Evolutionary conservation across 1,140 invertebrate genomes (phyloP).

Genomic region (Tetramorium simillimum): DNA sequence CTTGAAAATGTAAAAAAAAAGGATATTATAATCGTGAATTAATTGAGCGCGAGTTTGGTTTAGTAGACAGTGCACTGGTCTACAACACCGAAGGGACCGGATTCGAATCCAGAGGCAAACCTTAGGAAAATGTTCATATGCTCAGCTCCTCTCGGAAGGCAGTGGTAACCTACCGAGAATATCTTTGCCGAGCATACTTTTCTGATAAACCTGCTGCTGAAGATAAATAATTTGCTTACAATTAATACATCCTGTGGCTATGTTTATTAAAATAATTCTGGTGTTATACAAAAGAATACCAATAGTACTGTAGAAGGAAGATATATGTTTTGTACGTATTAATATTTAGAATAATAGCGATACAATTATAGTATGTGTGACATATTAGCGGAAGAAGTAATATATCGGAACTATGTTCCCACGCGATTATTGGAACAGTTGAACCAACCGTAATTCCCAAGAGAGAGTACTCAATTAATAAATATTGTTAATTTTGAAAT

Average conservation of each 20-base stretch:
- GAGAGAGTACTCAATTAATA: background rate
- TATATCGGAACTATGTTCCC: background rate
- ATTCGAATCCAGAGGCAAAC: no score
- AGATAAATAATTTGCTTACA: background rate
- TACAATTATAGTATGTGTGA: constrained; percentile 28
- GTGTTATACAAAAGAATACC: constrained; percentile 45
- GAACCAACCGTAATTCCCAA: background rate
- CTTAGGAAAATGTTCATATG: no score
- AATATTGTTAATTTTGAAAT: background rate
- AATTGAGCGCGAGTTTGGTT: background rate
- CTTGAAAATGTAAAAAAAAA: no score
- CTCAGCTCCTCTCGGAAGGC: no score
- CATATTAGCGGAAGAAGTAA: constrained; percentile 46
- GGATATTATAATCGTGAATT: background rate
- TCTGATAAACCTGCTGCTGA: no score
- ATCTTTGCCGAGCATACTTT: no score
- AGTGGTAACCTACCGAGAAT: no score
- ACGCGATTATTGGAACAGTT: background rate
- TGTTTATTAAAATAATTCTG: constrained; percentile 53
- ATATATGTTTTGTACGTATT: constrained; percentile 32
- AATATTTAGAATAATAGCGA: constrained; percentile 3
- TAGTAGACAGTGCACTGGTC: no score
- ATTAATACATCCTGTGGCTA: background rate
- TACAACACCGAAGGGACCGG: no score
- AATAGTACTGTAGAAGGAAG: constrained; percentile 54